Conservation (phyloP, 2,888 invertebrate species). For the Coenonympha glycerion region DNA sequence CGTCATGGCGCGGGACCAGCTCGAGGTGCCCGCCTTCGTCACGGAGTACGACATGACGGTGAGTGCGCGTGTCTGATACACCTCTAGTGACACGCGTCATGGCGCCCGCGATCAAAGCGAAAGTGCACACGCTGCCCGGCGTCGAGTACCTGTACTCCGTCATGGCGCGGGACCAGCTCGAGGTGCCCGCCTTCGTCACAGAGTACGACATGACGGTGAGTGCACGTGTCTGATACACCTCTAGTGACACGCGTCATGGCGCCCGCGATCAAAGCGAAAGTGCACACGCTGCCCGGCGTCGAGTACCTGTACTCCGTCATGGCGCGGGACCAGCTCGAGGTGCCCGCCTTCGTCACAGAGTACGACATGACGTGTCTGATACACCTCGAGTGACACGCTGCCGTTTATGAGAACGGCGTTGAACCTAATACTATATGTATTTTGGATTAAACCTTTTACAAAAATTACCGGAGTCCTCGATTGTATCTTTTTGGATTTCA, state of each 20-base stretch:
- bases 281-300: conserved; percentile 92
- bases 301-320: conserved; percentile 94
- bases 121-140: conserved; percentile 91
- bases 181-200: conserved; percentile 95
- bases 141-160: conserved; percentile 94
- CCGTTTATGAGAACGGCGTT: too few species aligned
- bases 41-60: conserved; percentile 98
- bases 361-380: conserved; percentile 98
- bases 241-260: conserved; percentile 90
- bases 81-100: conserved; percentile 86
- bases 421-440: too few species aligned
- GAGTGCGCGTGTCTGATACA: too few species aligned
- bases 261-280: conserved; percentile 94
- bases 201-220: conserved; percentile 96
- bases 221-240: too few species aligned
- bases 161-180: conserved; percentile 93
- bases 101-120: conserved; percentile 96
- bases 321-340: conserved; percentile 93
- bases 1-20: conserved; percentile 92
- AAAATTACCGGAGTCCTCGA: too few species aligned
- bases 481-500: too few species aligned
- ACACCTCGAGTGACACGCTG: too few species aligned
- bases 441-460: too few species aligned
- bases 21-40: conserved; percentile 96
- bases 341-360: conserved; percentile 96